phyloP scores from a whole-genome alignment of 2,797 vertebrate genomes.

The Geotrypetes seraphini region DNA sequence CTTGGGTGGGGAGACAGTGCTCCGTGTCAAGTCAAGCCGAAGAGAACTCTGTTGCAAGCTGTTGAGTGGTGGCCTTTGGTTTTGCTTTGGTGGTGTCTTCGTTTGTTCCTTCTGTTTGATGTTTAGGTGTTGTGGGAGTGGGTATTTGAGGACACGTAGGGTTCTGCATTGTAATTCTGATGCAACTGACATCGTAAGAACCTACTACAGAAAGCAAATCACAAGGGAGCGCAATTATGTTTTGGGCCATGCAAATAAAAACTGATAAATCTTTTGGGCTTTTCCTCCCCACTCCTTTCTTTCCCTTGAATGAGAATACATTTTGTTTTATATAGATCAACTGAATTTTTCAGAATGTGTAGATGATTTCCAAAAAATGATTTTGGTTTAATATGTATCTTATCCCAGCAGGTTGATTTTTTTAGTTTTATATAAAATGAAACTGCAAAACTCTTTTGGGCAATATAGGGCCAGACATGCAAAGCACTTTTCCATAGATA shows the following conservation, averaged over 20 bases:
- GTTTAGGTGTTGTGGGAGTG: slow-evolving; percentile 57
- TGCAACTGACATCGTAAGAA: slow-evolving; percentile 27
- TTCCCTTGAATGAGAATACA: slow-evolving; percentile 23
- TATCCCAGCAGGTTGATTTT: slow-evolving; percentile 42
- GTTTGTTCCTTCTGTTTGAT: slow-evolving; percentile 50
- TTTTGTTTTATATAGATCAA: not conserved
- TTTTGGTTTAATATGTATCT: slow-evolving; percentile 45
- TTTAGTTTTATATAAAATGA: slow-evolving; percentile 39
- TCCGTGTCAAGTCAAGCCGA: slow-evolving; percentile 40
- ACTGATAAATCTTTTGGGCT: slow-evolving; percentile 39
- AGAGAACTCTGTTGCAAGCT: slow-evolving; percentile 42
- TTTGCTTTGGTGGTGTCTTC: slow-evolving; percentile 50
- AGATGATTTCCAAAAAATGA: slow-evolving; percentile 42
- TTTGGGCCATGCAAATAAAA: slow-evolving; percentile 67
- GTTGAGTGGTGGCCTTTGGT: slow-evolving; percentile 50
- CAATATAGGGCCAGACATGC: too few species aligned
- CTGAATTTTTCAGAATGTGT: slow-evolving; percentile 37
- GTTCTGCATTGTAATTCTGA: slow-evolving; percentile 35
- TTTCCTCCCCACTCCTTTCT: slow-evolving; percentile 15
- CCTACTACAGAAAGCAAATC: slow-evolving; percentile 24
- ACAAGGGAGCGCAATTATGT: slow-evolving; percentile 37
- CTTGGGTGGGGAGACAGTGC: slow-evolving; percentile 38
- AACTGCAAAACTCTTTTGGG: slow-evolving; percentile 31
- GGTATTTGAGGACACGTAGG: slow-evolving; percentile 35
- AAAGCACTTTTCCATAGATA: too few species aligned